Conservation (phyloP, 2,888 invertebrate species). For the Trisateles emortualis region DNA sequence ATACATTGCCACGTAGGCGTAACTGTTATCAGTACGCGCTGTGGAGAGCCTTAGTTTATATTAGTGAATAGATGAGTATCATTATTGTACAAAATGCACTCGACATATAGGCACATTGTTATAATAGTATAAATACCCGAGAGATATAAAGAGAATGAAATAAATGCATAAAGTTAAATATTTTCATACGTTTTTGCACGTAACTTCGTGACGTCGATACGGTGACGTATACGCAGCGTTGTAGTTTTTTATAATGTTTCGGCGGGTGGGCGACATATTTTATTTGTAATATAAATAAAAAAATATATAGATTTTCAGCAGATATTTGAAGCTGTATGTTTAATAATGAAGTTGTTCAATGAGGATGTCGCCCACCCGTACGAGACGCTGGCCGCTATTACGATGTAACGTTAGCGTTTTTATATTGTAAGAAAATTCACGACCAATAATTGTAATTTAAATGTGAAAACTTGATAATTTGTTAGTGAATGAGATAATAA, state of each 20-base stretch:
- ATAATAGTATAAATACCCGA: conserved; percentile 77
- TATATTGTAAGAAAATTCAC: conserved; percentile 78
- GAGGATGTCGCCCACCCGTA: conserved; percentile 59
- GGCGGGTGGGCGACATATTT: conserved; percentile 61
- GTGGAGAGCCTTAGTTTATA: conserved; percentile 61
- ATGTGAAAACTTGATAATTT: conserved; percentile 78
- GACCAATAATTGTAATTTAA: conserved; percentile 86
- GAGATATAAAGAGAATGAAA: conserved; percentile 75
- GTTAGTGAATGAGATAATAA: conserved; percentile 82
- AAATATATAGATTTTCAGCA: conserved; percentile 23
- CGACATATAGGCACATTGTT: conserved; percentile 82
- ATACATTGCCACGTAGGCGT: conserved; percentile 43
- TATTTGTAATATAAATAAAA: conserved; percentile 41
- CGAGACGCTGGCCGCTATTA: conserved; percentile 64
- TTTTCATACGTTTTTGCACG: conserved; percentile 87
- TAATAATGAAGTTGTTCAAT: conserved; percentile 20
- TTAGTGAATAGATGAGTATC: conserved; percentile 75
- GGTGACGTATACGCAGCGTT: conserved; percentile 64
- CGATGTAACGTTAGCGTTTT: conserved; percentile 72
- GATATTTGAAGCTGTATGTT: conserved; percentile 17
- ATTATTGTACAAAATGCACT: conserved; percentile 83
- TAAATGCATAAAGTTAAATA: conserved; percentile 82
- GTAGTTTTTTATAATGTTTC: conserved; percentile 62
- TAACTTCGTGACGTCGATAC: conserved; percentile 68
- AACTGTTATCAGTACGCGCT: conserved; percentile 34